Percentiles rank a stretch among this genome's conserved stretches.
Evolutionary conservation across 1,140 invertebrate genomes (phyloP).

Genomic region (Chrysoperla carnea): DNA sequence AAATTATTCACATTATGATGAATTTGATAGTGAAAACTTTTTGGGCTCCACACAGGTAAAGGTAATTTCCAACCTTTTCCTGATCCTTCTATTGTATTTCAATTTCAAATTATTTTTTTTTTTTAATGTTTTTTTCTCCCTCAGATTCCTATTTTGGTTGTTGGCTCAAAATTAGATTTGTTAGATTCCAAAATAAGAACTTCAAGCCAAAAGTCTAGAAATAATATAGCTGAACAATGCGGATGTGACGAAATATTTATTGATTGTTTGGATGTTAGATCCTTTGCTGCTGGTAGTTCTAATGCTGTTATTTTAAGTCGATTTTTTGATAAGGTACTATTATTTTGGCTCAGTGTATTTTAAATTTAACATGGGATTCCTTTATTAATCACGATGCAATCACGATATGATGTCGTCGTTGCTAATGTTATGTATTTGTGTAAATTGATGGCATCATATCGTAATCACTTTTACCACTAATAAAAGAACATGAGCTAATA

Average conservation of each 20-base stretch:
- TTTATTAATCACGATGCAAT: no score
- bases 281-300: conserved; percentile 77
- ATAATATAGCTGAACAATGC: conserved; percentile 64
- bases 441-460: no score
- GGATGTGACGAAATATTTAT: conserved; percentile 86
- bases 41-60: conserved; percentile 53
- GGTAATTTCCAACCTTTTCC: neutral
- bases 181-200: conserved; percentile 44
- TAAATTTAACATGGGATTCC: no score
- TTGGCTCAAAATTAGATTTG: conserved; percentile 84
- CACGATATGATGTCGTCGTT: no score
- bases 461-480: no score
- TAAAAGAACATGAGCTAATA: no score
- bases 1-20: conserved; percentile 29
- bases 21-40: conserved; percentile 85
- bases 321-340: conserved; percentile 80
- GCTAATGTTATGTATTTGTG: no score
- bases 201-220: conserved; percentile 25
- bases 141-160: conserved; percentile 77
- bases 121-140: conserved; percentile 11
- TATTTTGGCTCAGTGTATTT: neutral
- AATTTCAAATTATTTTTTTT: conserved; percentile 2
- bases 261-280: conserved; percentile 61
- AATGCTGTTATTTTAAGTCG: conserved; percentile 80
- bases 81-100: conserved; percentile 1